Evolutionary conservation across 1,140 invertebrate genomes (phyloP).

Genomic region (Sminthurides bifidus): DNA sequence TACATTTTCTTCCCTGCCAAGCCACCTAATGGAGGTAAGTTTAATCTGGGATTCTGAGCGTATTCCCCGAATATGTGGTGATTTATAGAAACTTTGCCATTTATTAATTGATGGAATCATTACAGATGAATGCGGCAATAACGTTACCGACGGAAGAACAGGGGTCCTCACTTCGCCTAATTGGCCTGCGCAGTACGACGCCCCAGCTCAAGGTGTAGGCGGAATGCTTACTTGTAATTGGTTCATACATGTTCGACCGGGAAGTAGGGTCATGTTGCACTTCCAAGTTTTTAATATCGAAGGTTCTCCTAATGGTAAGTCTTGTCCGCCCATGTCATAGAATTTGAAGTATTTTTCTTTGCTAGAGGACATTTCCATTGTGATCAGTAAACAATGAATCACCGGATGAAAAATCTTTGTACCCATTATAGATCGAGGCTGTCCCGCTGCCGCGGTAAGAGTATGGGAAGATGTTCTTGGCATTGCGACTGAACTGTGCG

Average conservation of each 20-base stretch:
- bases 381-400: too few relatives aligned
- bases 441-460: constrained; percentile 74
- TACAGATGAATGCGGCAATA: constrained; percentile 61
- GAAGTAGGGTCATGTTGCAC: constrained; percentile 69
- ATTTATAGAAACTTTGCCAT: neutral
- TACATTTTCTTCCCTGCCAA: constrained; percentile 79
- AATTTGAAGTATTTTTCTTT: too few relatives aligned
- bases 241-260: constrained; percentile 71
- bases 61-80: neutral
- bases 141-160: constrained; percentile 69
- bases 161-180: constrained; percentile 78
- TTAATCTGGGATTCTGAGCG: neutral
- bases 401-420: neutral
- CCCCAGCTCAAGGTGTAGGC: constrained; percentile 55
- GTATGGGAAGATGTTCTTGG: constrained; percentile 65
- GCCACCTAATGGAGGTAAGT: constrained; percentile 63
- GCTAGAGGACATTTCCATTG: too few relatives aligned
- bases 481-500: constrained; percentile 76
- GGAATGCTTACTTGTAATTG: constrained; percentile 74
- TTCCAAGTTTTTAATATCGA: constrained; percentile 80
- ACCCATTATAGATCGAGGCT: constrained; percentile 57
- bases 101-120: neutral
- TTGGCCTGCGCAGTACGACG: constrained; percentile 73
- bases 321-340: too few relatives aligned
- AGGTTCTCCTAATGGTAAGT: constrained; percentile 66